Evolutionary conservation across 2,888 invertebrate species (phyloP).

Genomic region (Lasius fuliginosus): DNA sequence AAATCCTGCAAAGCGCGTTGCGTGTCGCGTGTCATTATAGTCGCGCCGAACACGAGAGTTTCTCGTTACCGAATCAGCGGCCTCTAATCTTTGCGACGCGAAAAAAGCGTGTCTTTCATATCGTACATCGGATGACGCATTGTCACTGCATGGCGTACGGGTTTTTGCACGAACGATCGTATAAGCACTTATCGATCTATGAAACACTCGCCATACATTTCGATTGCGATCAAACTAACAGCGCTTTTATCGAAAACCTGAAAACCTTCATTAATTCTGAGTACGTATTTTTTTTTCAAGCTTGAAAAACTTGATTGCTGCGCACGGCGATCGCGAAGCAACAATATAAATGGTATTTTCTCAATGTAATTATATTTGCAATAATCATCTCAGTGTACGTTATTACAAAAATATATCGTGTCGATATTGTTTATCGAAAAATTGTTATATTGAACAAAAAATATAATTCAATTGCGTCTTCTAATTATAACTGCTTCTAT

Average conservation of each 20-base stretch:
- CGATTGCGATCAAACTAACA: slow-evolving; percentile 33
- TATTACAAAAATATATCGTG: not conserved
- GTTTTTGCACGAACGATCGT: slow-evolving; percentile 11
- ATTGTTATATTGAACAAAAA: not conserved
- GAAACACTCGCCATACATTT: slow-evolving; percentile 6
- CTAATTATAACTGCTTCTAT: slow-evolving; percentile 13
- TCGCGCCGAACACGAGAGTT: slow-evolving; percentile 64
- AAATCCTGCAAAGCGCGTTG: slow-evolving; percentile 57
- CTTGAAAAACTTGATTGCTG: not conserved
- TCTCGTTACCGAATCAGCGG: slow-evolving; percentile 67
- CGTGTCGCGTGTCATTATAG: slow-evolving; percentile 69
- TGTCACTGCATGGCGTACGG: slow-evolving; percentile 21
- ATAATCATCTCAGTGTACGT: slow-evolving; percentile 18
- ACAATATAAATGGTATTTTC: slow-evolving; percentile 13
- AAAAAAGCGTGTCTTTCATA: slow-evolving; percentile 44
- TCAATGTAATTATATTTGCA: slow-evolving; percentile 27
- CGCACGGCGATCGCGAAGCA: not conserved
- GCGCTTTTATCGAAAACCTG: slow-evolving; percentile 33
- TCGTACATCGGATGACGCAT: slow-evolving; percentile 33
- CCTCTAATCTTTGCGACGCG: slow-evolving; percentile 19
- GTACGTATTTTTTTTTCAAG: slow-evolving; percentile 1
- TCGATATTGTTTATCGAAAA: slow-evolving; percentile 16
- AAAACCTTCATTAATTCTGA: slow-evolving; percentile 43
- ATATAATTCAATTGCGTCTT: slow-evolving; percentile 11
- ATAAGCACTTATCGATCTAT: slow-evolving; percentile 39